phyloP scores from a whole-genome alignment of 2,113 vertebrate species.

The Dasyurus viverrinus region DNA sequence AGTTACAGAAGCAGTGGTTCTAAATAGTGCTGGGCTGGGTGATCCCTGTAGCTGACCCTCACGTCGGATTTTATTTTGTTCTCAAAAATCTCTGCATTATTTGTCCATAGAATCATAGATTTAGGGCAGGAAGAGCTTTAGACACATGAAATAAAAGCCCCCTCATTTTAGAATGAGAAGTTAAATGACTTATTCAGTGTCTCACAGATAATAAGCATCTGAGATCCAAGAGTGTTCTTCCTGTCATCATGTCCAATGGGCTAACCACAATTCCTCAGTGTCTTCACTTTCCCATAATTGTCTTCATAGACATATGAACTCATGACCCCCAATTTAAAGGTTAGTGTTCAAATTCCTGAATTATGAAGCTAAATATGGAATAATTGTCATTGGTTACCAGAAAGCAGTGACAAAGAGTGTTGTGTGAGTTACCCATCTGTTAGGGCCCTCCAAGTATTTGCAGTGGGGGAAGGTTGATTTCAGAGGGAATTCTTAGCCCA shows the following conservation, averaged over 20 bases:
- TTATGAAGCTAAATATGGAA: neutral
- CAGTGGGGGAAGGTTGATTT: neutral
- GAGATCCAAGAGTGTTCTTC: neutral
- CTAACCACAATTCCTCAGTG: neutral
- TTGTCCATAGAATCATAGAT: neutral
- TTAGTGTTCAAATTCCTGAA: neutral
- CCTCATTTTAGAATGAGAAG: neutral
- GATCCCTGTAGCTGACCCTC: neutral
- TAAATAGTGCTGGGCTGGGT: neutral
- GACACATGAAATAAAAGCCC: neutral
- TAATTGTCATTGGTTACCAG: neutral
- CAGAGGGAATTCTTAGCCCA: neutral
- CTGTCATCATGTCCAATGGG: neutral
- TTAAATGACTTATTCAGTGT: neutral
- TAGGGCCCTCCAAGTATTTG: neutral
- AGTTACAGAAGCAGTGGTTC: neutral
- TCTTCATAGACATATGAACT: neutral
- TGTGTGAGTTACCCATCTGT: neutral
- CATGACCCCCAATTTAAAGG: neutral
- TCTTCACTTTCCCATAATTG: neutral
- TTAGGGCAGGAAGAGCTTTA: neutral
- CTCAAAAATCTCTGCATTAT: neutral
- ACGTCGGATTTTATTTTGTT: neutral
- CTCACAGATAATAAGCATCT: neutral
- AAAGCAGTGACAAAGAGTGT: neutral